Percentiles rank a stretch among this genome's conserved stretches.
Evolutionary conservation across 1,140 invertebrate species (phyloP).

Genomic region (Drosophila bocqueti): DNA sequence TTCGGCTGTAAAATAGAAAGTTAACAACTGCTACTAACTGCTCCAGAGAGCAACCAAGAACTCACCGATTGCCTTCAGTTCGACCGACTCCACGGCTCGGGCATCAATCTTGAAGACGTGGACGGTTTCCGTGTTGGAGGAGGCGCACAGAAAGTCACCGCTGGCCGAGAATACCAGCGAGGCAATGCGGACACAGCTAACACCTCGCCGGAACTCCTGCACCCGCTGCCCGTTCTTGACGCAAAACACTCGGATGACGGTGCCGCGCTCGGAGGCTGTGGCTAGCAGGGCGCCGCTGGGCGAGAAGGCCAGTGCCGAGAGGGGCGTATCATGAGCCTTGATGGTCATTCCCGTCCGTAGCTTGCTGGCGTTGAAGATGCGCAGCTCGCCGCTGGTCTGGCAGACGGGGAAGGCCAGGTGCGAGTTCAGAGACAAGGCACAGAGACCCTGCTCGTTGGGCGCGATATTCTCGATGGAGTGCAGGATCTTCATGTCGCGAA

Average conservation of each 20-base stretch:
- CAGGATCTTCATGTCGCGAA: conserved; percentile 98
- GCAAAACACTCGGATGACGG: conserved; percentile 98
- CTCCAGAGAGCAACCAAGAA: not conserved
- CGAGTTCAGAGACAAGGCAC: conserved; percentile 94
- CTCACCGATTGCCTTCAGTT: conserved; percentile 71
- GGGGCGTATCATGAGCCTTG: conserved; percentile 97
- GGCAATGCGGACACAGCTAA: conserved; percentile 97
- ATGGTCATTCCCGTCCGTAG: conserved; percentile 97
- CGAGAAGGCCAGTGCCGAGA: conserved; percentile 97
- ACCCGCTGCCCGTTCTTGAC: conserved; percentile 95
- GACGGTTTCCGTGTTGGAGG: conserved; percentile 99
- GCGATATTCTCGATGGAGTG: conserved; percentile 99
- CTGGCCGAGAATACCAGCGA: conserved; percentile 97
- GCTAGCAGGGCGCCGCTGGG: conserved; percentile 94
- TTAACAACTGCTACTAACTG: not conserved
- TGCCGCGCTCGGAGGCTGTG: conserved; percentile 98
- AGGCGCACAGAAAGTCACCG: conserved; percentile 95
- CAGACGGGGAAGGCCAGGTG: conserved; percentile 99
- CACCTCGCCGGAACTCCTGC: conserved; percentile 98
- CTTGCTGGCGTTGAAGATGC: conserved; percentile 98
- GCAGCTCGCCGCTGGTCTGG: conserved; percentile 96
- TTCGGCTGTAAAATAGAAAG: conserved; percentile 43
- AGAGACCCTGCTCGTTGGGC: conserved; percentile 96
- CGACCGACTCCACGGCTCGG: conserved; percentile 67
- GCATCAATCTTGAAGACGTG: conserved; percentile 96